phyloP scores from a whole-genome alignment of 1,140 invertebrate species.

The Zaprionus camerounensis region DNA sequence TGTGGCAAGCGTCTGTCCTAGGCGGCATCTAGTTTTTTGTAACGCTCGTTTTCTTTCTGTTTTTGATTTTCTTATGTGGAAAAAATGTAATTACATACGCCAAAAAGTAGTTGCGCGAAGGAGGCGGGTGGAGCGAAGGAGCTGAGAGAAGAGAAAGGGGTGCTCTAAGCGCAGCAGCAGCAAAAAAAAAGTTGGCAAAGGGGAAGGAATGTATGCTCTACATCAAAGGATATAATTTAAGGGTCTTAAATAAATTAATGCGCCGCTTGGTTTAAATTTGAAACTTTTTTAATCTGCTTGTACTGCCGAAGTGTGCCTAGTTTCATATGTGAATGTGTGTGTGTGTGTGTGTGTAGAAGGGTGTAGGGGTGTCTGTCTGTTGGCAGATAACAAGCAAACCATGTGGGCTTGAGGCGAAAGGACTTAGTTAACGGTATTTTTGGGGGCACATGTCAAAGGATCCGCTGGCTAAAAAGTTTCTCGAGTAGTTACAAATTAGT shows the following conservation, averaged over 20 bases:
- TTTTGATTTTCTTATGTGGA: conserved; percentile 53
- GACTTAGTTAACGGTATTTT: conserved; percentile 65
- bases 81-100: conserved; percentile 81
- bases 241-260: conserved; percentile 82
- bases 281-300: conserved; percentile 81
- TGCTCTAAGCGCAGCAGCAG: conserved; percentile 48
- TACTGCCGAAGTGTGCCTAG: conserved; percentile 13
- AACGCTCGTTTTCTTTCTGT: conserved; percentile 35
- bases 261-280: conserved; percentile 68
- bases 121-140: conserved; percentile 13
- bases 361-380: conserved; percentile 30
- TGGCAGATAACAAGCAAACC: conserved; percentile 61
- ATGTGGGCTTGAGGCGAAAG: conserved; percentile 61
- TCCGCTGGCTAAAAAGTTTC: conserved; percentile 61
- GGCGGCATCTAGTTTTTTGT: conserved; percentile 36
- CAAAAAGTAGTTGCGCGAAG: conserved; percentile 65
- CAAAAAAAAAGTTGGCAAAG: conserved; percentile 24
- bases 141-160: background rate
- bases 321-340: conserved; percentile 4
- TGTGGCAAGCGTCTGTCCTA: conserved; percentile 24
- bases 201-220: conserved; percentile 71
- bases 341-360: conserved; percentile 1
- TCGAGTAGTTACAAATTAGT: conserved; percentile 72
- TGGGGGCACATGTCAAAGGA: conserved; percentile 74
- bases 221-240: conserved; percentile 82